Base-by-base conservation (phyloP, 1,140 invertebrate genomes). In the Pachypsylla venusta region DNA sequence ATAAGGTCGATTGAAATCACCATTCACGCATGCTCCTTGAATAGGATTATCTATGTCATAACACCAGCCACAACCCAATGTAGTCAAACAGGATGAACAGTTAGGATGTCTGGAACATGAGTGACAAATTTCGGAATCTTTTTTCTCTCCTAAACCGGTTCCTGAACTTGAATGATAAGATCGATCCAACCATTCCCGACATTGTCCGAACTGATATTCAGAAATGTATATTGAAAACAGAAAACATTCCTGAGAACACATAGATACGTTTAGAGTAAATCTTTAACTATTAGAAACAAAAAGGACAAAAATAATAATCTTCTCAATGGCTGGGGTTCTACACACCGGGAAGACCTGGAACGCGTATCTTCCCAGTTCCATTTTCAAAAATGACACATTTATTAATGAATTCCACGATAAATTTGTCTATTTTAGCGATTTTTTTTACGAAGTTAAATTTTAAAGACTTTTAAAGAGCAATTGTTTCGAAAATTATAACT, bases 191-290 rank as follows among this genome's bases (percentile, higher is more conserved):
- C 93, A 96, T 67, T 92, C 87, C 3, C 87, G 78, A 67, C 93
- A 97, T 60, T 89, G 75, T 0, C 92, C 92, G 72, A 91, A 94
- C 64, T 92, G 86, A 73, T 91, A 93, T 65, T 92, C 87, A 59
- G 89, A 91, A 1, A 91, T 93, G 70, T 96, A 96, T 2, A 93
- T 87, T 1, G 88, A 87, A 73, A 96, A 96, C 39, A 89, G 87
- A 69, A 96, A 93, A 69, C 93, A 97, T 67, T 91, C 86, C 63
- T 74, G 68, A 1, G 59, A 20, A 24, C 16, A 27, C 10, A 35
- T 35, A 35, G 16, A 35, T 12, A 35, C 30, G 16, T 12, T 35
- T 35, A 35, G 10, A 35, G 30, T n/a, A n/a, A n/a, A n/a, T n/a
- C n/a, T n/a, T n/a, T n/a, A n/a, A n/a, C n/a, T n/a, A n/a, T n/a